Evolutionary conservation across 1,140 invertebrate genomes (phyloP), one percentile per base, ranked within the genome.

Genomic region (Hermetia illucens): DNA sequence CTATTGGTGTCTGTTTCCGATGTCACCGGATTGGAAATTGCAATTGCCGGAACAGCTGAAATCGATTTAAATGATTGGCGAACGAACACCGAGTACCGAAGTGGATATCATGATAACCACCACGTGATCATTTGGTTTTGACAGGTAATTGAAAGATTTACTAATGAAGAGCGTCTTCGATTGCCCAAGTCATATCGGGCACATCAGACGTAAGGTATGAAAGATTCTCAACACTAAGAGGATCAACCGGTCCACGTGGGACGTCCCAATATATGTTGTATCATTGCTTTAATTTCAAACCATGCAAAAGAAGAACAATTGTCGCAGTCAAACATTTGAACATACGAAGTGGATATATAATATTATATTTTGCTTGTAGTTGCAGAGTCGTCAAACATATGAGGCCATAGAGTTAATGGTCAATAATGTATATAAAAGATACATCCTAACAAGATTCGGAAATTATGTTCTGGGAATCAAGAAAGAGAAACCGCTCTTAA

Each of bases 191-290:
- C 66, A 92, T 97, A 17, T 97, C 94, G 4, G 93, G 93, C 12
- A 96, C 92, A 1, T 94, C 91, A 1, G 92, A 87, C 49, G 91
- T 98, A 47, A 93, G 93, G 0, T 96, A 91, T 58, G 93, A 98
- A 62, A 93, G 93, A 6, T 98, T 98, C 65, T 74, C 90, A 0
- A 90, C 91, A 9, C 64, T 98, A 19, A 69, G 93, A 24, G 93
- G 94, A 9, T 93, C 88, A 1, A 95, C 91, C 39, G 93, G 94
- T 3, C 90, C 90, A 9, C 70, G 92, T 13, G 87, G 89, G n/a
- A n/a, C n/a, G n/a, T n/a, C n/a, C n/a, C n/a, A n/a, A n/a, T n/a
- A n/a, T n/a, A n/a, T n/a, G n/a, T n/a, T n/a, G n/a, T n/a, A n/a
- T n/a, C n/a, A n/a, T n/a, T n/a, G n/a, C n/a, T n/a, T n/a, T n/a